Evolutionary conservation across 1,140 invertebrate species (phyloP).

Genomic region (Dendrolimus punctatus): DNA sequence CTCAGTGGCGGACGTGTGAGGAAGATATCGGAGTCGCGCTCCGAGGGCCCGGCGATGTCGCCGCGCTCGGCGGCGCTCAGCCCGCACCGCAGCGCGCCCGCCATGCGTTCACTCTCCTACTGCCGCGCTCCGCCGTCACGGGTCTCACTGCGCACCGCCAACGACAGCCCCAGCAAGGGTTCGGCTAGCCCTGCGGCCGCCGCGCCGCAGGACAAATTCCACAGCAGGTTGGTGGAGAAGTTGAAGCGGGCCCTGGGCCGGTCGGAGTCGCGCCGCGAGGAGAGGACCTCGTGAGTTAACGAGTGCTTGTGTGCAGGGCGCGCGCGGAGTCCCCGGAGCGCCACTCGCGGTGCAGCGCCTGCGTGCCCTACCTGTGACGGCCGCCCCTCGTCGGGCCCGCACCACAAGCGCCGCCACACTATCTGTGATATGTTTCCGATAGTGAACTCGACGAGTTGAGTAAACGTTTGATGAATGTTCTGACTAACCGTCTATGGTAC

Average conservation of each 20-base stretch:
- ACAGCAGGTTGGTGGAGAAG: slow-evolving; percentile 87
- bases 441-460: slow-evolving; percentile 44
- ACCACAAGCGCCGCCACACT: slow-evolving; percentile 37
- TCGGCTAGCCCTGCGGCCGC: slow-evolving; percentile 75
- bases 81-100: slow-evolving; percentile 77
- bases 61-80: slow-evolving; percentile 75
- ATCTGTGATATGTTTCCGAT: slow-evolving; percentile 55
- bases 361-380: slow-evolving; percentile 65
- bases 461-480: slow-evolving; percentile 40
- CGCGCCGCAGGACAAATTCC: slow-evolving; percentile 85
- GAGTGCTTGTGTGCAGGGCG: slow-evolving; percentile 60
- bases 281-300: slow-evolving; percentile 65
- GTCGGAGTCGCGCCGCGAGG: slow-evolving; percentile 65
- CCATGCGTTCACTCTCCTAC: slow-evolving; percentile 75
- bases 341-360: slow-evolving; percentile 53
- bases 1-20: slow-evolving; percentile 75
- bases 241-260: slow-evolving; percentile 83
- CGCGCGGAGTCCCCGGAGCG: slow-evolving; percentile 50
- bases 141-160: slow-evolving; percentile 70
- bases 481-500: slow-evolving; percentile 29
- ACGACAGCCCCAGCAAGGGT: slow-evolving; percentile 71
- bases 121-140: slow-evolving; percentile 73
- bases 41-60: slow-evolving; percentile 83
- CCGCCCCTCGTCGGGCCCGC: slow-evolving; percentile 7
- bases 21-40: slow-evolving; percentile 87